phyloP scores from a whole-genome alignment of 2,888 invertebrate species.

The Neoscelio sp. region DNA sequence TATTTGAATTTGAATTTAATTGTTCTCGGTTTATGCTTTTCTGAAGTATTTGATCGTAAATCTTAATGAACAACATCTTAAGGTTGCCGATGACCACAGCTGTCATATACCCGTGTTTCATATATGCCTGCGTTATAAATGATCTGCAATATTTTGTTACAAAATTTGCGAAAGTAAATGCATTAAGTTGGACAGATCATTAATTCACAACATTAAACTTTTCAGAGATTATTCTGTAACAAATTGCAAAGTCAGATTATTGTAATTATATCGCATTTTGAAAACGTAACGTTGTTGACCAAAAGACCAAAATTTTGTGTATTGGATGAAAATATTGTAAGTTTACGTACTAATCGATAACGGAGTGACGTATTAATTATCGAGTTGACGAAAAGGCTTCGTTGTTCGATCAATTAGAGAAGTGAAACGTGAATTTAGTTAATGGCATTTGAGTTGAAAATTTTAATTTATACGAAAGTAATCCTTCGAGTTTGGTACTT shows the following conservation, averaged over 20 bases:
- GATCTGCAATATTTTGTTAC: conserved; percentile 4
- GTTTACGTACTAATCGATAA: conserved; percentile 25
- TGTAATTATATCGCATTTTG: no score
- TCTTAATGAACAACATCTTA: neutral
- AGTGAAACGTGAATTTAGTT: neutral
- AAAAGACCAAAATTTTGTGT: no score
- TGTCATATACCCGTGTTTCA: conserved; percentile 13
- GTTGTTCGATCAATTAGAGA: conserved; percentile 26
- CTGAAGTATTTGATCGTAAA: conserved; percentile 1
- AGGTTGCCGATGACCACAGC: conserved; percentile 1
- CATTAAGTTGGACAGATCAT: conserved; percentile 11
- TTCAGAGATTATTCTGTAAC: no score
- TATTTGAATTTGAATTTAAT: no score
- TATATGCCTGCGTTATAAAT: conserved; percentile 1
- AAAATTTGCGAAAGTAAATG: neutral
- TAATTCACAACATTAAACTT: conserved; percentile 1
- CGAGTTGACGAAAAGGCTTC: neutral
- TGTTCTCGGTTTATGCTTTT: neutral
- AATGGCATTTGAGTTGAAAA: conserved; percentile 1
- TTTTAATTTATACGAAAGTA: no score
- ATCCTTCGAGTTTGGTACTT: no score
- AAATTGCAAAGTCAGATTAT: no score
- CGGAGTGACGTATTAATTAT: conserved; percentile 6
- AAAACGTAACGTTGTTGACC: no score
- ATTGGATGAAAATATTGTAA: conserved; percentile 18